Conservation (phyloP, 2,888 invertebrate species). For the Graphium colonna region DNA sequence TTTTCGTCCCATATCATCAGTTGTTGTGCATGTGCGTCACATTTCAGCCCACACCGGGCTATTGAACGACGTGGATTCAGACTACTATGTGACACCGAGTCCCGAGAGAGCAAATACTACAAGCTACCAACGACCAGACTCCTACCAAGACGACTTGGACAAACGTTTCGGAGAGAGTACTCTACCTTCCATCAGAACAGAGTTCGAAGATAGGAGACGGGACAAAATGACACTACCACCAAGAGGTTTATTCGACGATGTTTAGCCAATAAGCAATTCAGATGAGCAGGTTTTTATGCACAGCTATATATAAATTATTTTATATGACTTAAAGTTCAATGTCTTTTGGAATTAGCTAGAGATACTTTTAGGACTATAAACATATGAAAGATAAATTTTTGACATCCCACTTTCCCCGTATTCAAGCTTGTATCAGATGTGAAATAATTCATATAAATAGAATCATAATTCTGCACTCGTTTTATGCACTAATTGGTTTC, state of each 20-base stretch:
- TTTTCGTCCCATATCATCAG: slow-evolving; percentile 36
- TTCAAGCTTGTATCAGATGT: not conserved
- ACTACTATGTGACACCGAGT: slow-evolving; percentile 82
- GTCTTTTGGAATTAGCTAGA: too few species aligned
- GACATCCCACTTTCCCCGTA: too few species aligned
- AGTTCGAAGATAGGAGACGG: slow-evolving; percentile 48
- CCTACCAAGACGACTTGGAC: slow-evolving; percentile 79
- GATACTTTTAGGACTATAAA: not conserved
- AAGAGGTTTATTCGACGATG: slow-evolving; percentile 90
- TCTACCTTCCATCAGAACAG: slow-evolving; percentile 54
- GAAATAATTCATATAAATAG: not conserved
- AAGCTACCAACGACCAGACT: slow-evolving; percentile 48
- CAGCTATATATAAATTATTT: slow-evolving; percentile 4
- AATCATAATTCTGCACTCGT: not conserved
- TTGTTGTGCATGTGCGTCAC: slow-evolving; percentile 73
- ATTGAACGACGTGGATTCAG: slow-evolving; percentile 87
- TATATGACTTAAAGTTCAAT: not conserved
- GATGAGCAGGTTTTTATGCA: slow-evolving; percentile 17
- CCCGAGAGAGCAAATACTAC: slow-evolving; percentile 48
- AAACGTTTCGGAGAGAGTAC: slow-evolving; percentile 84
- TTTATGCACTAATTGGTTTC: too few species aligned
- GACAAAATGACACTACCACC: slow-evolving; percentile 85
- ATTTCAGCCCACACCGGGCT: slow-evolving; percentile 87
- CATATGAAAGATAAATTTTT: too few species aligned
- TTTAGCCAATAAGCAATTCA: slow-evolving; percentile 58